These are phyloP conservation scores for Oscheius onirici DNA, from an alignment of 2,888 invertebrate genomes.

Conservation along the genomic window DNA sequence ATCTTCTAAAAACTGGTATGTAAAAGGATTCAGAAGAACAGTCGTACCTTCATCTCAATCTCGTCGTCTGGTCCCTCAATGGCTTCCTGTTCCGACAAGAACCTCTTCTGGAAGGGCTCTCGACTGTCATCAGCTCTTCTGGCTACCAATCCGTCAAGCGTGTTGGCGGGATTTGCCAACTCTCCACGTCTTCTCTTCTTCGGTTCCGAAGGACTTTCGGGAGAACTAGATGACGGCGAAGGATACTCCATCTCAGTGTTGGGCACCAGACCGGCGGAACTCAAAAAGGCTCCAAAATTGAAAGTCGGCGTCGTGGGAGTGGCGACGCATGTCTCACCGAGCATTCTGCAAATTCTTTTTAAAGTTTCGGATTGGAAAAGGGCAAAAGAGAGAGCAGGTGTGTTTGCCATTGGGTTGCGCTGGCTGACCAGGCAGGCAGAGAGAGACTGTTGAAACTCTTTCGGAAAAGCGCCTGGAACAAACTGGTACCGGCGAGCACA, in stretches of 20 bases:
- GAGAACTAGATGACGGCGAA: neutral
- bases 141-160: slow-evolving; percentile 68
- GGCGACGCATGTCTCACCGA: slow-evolving; percentile 19
- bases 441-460: slow-evolving; percentile 6
- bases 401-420: slow-evolving; percentile 20
- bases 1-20: slow-evolving; percentile 53
- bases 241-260: slow-evolving; percentile 2
- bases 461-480: slow-evolving; percentile 20
- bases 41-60: slow-evolving; percentile 60
- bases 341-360: slow-evolving; percentile 8
- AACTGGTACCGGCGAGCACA: slow-evolving; percentile 11
- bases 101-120: slow-evolving; percentile 61
- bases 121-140: slow-evolving; percentile 62
- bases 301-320: slow-evolving; percentile 3
- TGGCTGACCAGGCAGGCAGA: slow-evolving; percentile 9
- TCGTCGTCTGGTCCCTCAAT: slow-evolving; percentile 71
- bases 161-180: slow-evolving; percentile 68
- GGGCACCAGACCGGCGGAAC: neutral
- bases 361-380: neutral
- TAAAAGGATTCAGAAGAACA: neutral
- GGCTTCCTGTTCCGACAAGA: slow-evolving; percentile 69
- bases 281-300: slow-evolving; percentile 19
- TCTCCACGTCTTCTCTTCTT: slow-evolving; percentile 48
- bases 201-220: neutral
- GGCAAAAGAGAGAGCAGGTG: slow-evolving; percentile 15